phyloP scores from a whole-genome alignment of 1,140 invertebrate species.

The Drosophila bocqueti region DNA sequence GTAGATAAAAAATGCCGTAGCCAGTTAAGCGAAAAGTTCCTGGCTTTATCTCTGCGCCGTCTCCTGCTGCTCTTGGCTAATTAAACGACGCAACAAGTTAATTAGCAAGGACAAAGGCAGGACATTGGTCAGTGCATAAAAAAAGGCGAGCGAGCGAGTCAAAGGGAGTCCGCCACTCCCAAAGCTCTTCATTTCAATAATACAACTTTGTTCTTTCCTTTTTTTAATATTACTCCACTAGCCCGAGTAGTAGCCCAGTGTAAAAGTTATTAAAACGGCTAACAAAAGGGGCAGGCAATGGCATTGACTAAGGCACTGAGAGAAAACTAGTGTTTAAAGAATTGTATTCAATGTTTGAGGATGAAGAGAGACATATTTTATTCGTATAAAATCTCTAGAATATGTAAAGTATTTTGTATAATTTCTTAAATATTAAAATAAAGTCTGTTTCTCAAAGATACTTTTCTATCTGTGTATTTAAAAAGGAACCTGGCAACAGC shows the following conservation, averaged over 20 bases:
- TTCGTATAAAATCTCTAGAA: neutral
- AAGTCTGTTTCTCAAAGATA: neutral
- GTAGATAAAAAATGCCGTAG: conserved; percentile 23
- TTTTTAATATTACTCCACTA: conserved; percentile 10
- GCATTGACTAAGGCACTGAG: conserved; percentile 22
- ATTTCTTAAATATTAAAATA: neutral
- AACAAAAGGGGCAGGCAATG: conserved; percentile 29
- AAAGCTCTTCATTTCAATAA: conserved; percentile 71
- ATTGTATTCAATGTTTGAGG: neutral
- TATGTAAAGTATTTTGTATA: no score
- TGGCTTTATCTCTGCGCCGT: conserved; percentile 15
- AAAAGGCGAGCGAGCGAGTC: conserved; percentile 29
- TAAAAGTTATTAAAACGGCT: conserved; percentile 74
- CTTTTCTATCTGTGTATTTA: neutral
- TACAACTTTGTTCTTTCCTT: conserved; percentile 42
- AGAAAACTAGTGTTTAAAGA: neutral
- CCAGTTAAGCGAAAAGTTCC: conserved; percentile 65
- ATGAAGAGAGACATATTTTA: neutral
- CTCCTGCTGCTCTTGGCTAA: conserved; percentile 56
- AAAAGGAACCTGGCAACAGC: conserved; percentile 7
- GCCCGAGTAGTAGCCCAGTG: conserved; percentile 31
- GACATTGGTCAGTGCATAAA: conserved; percentile 70
- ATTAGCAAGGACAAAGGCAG: conserved; percentile 75
- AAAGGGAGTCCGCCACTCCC: conserved; percentile 28
- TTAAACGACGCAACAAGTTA: conserved; percentile 82